Base-by-base conservation (phyloP, 1,140 invertebrate genomes). In the Laodelphax striatellus region DNA sequence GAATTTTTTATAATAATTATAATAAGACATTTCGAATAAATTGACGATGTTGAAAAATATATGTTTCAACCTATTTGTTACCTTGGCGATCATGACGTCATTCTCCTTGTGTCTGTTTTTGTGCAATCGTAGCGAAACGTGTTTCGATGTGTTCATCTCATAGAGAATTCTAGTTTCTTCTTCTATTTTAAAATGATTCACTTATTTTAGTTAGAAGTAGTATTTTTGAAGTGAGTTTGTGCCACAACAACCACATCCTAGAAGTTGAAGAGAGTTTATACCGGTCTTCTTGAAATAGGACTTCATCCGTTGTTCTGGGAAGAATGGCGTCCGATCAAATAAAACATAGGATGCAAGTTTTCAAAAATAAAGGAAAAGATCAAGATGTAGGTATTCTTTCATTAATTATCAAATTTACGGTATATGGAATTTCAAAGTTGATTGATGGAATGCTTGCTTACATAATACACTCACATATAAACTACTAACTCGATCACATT, bases 341-440 rank as follows among this genome's bases (percentile, higher is more conserved):
- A 75, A 86, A 86, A 80, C 84, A 82, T 80, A 85, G 92, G 75
- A 85, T 90, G 79, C 85, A 92, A 79, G 87, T 88, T 75, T 95
- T 94, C 76, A 96, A 95, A 85, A 94, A 95, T 80, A 94, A 94
- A 83, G 92, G 92, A 69, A 95, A 94, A 81, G 92, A 95, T 82
- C 88, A 92, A 75, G 92, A 95, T 79, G 93, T 95, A 80, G 87
- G 89, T 87, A 77, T 57, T 13, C 13, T 9, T 2, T 21, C 14
- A 21, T 34, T 59, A n/a, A 22, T 28, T 34, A 13, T 34, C 24
- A 5, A 9, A 28, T 34, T 22, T 17, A 43, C 22, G n/a, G n/a
- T n/a, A n/a, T n/a, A 5, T 60, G 34, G 2, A 8, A 38, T 55
- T 41, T 28, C 21, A 52, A 58, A 9, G 46, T 44, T 42, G 42